phyloP scores from a whole-genome alignment of 2,797 vertebrate species.

The Pogoniulus pusillus region DNA sequence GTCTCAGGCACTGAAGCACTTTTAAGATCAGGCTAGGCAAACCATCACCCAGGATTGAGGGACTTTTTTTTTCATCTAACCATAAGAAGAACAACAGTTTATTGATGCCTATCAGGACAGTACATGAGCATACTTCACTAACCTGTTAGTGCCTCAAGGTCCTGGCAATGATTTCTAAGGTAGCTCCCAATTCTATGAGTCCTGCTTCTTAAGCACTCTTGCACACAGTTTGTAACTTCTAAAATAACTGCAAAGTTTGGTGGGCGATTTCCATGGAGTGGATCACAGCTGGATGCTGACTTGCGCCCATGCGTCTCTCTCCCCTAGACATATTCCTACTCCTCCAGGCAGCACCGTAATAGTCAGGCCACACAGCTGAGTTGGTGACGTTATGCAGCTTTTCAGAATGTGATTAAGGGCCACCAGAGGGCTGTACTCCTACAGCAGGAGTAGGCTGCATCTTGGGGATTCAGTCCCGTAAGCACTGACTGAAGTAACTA shows the following conservation, averaged over 20 bases:
- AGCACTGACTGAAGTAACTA: fast-evolving
- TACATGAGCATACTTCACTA: background rate
- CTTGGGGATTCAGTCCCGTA: background rate
- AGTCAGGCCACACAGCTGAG: background rate
- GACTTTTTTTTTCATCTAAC: background rate
- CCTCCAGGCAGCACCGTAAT: background rate
- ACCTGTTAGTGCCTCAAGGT: background rate
- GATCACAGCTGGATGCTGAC: background rate
- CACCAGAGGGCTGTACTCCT: slow-evolving; percentile 43
- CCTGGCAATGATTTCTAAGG: background rate
- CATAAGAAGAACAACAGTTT: background rate
- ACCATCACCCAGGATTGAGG: background rate
- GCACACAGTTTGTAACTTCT: no score
- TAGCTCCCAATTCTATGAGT: background rate
- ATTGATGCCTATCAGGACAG: background rate
- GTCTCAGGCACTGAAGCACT: background rate
- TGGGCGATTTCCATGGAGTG: background rate
- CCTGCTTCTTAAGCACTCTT: background rate
- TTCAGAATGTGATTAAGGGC: background rate
- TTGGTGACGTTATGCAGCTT: background rate
- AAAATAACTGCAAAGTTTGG: background rate
- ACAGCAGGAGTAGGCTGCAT: background rate
- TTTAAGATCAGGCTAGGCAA: background rate
- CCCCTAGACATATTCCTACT: background rate
- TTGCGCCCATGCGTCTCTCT: background rate